Base-by-base conservation (phyloP, 2,888 invertebrate genomes). In the Phorcus lineatus region DNA sequence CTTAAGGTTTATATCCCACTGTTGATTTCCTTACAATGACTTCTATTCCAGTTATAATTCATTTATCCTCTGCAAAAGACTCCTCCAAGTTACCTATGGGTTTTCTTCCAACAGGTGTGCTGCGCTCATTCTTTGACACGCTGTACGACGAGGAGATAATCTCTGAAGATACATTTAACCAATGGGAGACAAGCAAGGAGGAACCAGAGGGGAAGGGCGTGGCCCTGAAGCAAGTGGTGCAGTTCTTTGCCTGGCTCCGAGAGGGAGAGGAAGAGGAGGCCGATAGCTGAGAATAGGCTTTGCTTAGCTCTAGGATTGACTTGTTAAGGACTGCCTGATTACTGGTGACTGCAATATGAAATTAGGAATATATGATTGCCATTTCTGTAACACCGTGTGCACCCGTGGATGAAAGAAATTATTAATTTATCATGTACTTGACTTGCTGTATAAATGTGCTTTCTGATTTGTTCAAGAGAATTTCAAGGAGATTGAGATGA, bases 121-220 rank as follows among this genome's bases (percentile, higher is more conserved):
- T 97, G 83, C 94, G 95, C 90, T 94, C 95, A 86, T 95, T 97
- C 90, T 96, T 97, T 94, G 95, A 95, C 92, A 95, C 95, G 90
- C 94, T 98, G 78, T 96, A 96, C 92, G 97, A 97, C 89, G 95
- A 95, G 91, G 96, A 95, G 91, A 95, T 96, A 84, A 96, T 97
- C 91, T 95, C 96, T 66, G 95, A 95, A 89, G 97, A 97, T 86
- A 95, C 96, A 85, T 97, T 97, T 93, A 94, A 96, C 87, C 95
- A 95, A 83, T 98, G 97, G 97, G 96, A 96, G 87, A 86, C 82
- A 24, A 96, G 95, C 84, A 95, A 95, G 75, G 95, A 96, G 76
- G 96, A 96, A 91, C 95, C 95, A 76, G 95, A 95, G 91, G 97
- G 97, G 90, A 97, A 97, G 95, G 96, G 96, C 87, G 95, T 96